Evolutionary conservation across 2,113 vertebrate genomes (phyloP), one percentile per base, ranked within the genome.

Genomic region (Ptilonorhynchus violaceus): DNA sequence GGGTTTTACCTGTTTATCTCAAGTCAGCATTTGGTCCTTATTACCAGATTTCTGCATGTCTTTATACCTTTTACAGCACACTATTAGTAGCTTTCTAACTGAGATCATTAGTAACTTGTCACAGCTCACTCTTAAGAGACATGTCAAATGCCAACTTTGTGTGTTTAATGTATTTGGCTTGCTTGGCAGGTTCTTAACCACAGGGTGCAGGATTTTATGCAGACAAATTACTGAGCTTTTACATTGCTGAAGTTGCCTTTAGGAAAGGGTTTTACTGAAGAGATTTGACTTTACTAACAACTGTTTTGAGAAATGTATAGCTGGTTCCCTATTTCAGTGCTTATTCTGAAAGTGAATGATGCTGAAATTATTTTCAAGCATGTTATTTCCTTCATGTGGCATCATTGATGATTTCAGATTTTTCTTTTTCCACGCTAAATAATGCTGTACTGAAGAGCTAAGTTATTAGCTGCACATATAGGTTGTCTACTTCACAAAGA

Each of bases 61-160:
- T 82, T 81, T 63, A 30, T 79, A 31, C 28, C 37, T 83, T 76
- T 83, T 56, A 28, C 28, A 53, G 69, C 24, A 37, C 33, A 23
- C 28, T 73, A 11, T 46, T 92, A 66, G 58, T 37, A 76, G 47
- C 67, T 74, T 91, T 89, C 75, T 93, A 67, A 53, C 64, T 87
- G 83, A 84, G 80, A 68, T 93, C 56, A 35, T 93, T 91, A 93
- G 56, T 77, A 74, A 78, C 44, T 83, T 93, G 93, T 90, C 83
- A 75, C 42, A 28, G 59, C 85, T 94, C 77, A 70, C 80, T 92
- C 60, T 83, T 59, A 88, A 64, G 59, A 88, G 69, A 37, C 42
- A 23, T 22, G 73, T 88, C 81, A 89, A 91, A 79, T 72, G 88
- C 62, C 78, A 86, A 0, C 59, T 82, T 67, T 93, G 16, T 56